These are phyloP conservation scores for Tiaroga cobitis DNA, from an alignment of 2,797 vertebrate species.

Conservation along the genomic window DNA sequence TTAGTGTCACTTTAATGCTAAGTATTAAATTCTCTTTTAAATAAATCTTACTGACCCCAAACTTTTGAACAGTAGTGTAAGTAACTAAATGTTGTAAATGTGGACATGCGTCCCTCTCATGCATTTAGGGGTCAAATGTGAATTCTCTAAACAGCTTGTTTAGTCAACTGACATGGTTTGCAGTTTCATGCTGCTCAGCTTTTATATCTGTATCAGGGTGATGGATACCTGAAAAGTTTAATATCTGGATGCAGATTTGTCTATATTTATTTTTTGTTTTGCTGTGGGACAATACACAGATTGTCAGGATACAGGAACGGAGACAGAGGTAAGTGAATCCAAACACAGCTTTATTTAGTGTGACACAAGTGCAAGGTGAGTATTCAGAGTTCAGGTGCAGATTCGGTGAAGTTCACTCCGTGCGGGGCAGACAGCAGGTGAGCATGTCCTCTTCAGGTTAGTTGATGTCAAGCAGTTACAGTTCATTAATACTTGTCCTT, in stretches of 20 bases:
- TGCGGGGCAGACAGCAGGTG: too few relatives aligned
- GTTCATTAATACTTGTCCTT: too few relatives aligned
- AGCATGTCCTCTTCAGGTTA: too few relatives aligned
- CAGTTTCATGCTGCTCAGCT: background rate
- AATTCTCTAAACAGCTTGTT: background rate
- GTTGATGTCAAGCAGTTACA: too few relatives aligned
- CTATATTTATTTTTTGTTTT: slow-evolving; percentile 19
- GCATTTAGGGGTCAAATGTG: background rate
- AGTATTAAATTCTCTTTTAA: background rate
- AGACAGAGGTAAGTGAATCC: too few relatives aligned
- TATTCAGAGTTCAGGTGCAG: too few relatives aligned
- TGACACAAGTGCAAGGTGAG: too few relatives aligned
- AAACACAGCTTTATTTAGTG: too few relatives aligned
- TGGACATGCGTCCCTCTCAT: background rate
- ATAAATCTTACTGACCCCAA: background rate
- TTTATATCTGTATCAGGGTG: background rate
- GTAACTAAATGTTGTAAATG: background rate
- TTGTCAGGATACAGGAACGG: too few relatives aligned
- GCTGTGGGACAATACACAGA: background rate
- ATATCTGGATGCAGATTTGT: background rate
- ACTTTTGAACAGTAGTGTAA: background rate
- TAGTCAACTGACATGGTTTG: slow-evolving; percentile 1
- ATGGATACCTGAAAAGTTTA: too few relatives aligned
- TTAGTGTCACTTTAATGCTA: background rate
- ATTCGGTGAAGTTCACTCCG: too few relatives aligned